Conservation (phyloP, 1,140 invertebrate genomes). For the Cyphomyrmex costatus region DNA sequence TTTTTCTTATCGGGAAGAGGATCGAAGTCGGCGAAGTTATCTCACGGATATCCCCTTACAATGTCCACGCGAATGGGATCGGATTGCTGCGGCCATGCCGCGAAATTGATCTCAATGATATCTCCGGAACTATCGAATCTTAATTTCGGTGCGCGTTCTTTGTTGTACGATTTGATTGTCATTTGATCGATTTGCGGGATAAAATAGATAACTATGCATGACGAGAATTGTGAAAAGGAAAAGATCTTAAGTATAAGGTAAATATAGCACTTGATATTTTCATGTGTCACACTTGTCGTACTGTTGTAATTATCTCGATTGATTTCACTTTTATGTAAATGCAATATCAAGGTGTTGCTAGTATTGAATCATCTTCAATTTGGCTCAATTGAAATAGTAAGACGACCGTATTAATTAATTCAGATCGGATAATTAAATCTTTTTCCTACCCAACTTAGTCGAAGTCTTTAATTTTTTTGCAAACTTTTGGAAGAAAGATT, state of each 20-base stretch:
- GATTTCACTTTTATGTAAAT: conserved; percentile 5
- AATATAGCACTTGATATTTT: not conserved
- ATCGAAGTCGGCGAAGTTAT: conserved; percentile 58
- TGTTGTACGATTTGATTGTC: conserved; percentile 8
- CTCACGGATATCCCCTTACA: conserved; percentile 56
- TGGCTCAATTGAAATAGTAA: not conserved
- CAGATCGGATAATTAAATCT: conserved; percentile 40
- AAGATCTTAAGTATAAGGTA: not conserved
- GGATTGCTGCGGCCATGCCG: conserved; percentile 36
- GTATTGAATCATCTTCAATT: conserved; percentile 25
- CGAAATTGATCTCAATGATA: conserved; percentile 55
- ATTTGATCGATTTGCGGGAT: not conserved
- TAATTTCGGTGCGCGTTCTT: conserved; percentile 41
- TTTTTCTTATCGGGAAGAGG: conserved; percentile 55
- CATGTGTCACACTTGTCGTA: not conserved
- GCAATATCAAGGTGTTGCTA: not conserved
- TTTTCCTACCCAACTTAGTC: conserved; percentile 17
- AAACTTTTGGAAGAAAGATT: conserved; percentile 24
- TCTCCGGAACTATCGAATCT: conserved; percentile 34
- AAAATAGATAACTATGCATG: not conserved
- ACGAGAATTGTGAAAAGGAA: conserved; percentile 4
- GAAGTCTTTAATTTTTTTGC: conserved; percentile 30
- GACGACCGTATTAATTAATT: conserved; percentile 44
- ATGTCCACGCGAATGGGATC: conserved; percentile 57
- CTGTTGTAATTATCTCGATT: conserved; percentile 10